Conservation (phyloP, 2,113 vertebrate species). For the Xyrauchen texanus region DNA sequence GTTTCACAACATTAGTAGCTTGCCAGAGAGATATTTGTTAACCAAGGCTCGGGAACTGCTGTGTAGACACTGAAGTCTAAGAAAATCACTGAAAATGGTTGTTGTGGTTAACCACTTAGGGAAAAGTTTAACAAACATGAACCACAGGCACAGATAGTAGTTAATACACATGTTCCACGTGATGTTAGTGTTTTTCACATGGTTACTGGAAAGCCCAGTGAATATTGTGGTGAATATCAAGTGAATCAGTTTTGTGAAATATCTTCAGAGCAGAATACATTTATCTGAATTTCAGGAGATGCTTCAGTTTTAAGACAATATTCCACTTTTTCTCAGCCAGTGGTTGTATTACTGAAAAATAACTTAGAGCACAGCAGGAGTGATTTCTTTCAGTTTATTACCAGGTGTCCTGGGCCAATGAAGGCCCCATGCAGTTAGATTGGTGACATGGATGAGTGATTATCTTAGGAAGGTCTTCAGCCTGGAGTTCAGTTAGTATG, state of each 20-base stretch:
- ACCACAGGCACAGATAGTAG: constrained; percentile 48
- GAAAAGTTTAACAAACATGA: constrained; percentile 55
- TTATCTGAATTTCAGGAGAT: too few relatives aligned
- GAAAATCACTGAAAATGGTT: constrained; percentile 52
- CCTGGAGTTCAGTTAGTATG: too few relatives aligned
- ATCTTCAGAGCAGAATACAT: too few relatives aligned
- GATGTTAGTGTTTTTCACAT: constrained; percentile 49
- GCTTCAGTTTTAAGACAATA: too few relatives aligned
- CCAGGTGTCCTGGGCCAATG: too few relatives aligned
- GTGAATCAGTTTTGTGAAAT: not conserved
- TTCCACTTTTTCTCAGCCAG: too few relatives aligned
- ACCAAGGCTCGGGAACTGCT: constrained; percentile 33
- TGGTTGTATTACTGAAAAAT: too few relatives aligned
- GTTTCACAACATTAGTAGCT: constrained; percentile 34
- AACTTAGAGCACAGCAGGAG: too few relatives aligned
- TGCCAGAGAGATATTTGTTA: constrained; percentile 30
- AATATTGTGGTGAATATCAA: not conserved
- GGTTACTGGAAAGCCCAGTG: not conserved
- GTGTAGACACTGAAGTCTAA: constrained; percentile 39
- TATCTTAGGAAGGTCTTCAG: too few relatives aligned
- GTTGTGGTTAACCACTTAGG: constrained; percentile 54
- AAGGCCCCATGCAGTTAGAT: too few relatives aligned
- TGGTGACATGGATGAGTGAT: too few relatives aligned
- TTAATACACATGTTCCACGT: constrained; percentile 52
- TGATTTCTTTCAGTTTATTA: too few relatives aligned